These are phyloP conservation scores for Corythoichthys intestinalis DNA, from an alignment of 2,113 vertebrate genomes.

Conservation along the genomic window DNA sequence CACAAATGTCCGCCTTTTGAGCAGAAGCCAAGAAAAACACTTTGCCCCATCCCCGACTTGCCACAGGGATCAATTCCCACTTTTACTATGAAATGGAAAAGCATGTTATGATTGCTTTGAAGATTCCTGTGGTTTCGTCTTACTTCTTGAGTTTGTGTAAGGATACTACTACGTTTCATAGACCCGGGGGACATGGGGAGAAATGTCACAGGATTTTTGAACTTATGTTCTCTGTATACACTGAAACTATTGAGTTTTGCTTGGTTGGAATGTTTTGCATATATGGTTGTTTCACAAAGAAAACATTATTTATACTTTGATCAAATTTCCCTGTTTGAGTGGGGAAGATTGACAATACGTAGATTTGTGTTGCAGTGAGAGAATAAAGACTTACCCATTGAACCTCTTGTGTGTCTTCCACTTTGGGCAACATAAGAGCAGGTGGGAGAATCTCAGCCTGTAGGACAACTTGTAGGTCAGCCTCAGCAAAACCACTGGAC, in stretches of 20 bases:
- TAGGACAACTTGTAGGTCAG: slow-evolving; percentile 82
- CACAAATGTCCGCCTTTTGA: slow-evolving; percentile 65
- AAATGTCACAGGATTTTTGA: slow-evolving; percentile 40
- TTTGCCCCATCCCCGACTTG: slow-evolving; percentile 41
- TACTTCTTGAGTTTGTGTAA: slow-evolving; percentile 54
- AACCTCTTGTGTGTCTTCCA: slow-evolving; percentile 84
- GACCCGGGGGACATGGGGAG: slow-evolving; percentile 25
- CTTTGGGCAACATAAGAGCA: slow-evolving; percentile 93
- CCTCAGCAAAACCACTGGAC: slow-evolving; percentile 86
- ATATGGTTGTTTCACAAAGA: not conserved
- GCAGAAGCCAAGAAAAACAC: slow-evolving; percentile 65
- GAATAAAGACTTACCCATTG: slow-evolving; percentile 79
- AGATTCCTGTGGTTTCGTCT: slow-evolving; percentile 61
- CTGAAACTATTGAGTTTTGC: slow-evolving; percentile 6
- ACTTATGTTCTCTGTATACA: slow-evolving; percentile 24
- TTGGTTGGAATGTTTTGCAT: not conserved
- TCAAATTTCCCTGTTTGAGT: not conserved
- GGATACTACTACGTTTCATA: slow-evolving; percentile 42
- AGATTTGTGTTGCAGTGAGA: not conserved
- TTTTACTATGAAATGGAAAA: slow-evolving; percentile 64
- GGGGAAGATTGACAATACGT: not conserved
- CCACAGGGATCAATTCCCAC: slow-evolving; percentile 62
- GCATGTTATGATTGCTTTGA: slow-evolving; percentile 72
- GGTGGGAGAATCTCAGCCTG: slow-evolving; percentile 81
- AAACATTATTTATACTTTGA: not conserved